These are phyloP conservation scores for Siphonodentalium dalli DNA, from an alignment of 2,888 invertebrate species.

Conservation along the genomic window DNA sequence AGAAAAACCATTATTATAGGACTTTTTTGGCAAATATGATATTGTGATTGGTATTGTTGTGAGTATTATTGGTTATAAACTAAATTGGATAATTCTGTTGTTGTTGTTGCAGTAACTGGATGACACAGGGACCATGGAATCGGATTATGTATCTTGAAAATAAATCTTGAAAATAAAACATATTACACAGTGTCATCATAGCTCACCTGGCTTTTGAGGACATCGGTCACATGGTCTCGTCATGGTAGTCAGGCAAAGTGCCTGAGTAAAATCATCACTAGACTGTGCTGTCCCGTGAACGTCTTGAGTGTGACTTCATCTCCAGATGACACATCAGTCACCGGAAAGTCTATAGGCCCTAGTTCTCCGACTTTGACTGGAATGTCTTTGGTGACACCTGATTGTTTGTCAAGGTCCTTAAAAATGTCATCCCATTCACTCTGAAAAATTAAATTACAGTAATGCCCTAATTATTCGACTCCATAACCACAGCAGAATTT, in stretches of 20 bases:
- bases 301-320: conserved; percentile 31
- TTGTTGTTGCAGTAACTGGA: too few species aligned
- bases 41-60: too few species aligned
- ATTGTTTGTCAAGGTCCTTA: conserved; percentile 35
- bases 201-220: conserved; percentile 34
- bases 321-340: conserved; percentile 43
- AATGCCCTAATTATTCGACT: too few species aligned
- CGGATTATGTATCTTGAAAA: too few species aligned
- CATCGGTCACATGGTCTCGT: conserved; percentile 51
- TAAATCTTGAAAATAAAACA: too few species aligned
- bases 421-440: conserved; percentile 48
- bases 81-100: too few species aligned
- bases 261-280: conserved; percentile 48
- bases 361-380: conserved; percentile 34
- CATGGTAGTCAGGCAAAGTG: conserved; percentile 63
- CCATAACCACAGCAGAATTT: too few species aligned
- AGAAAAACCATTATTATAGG: too few species aligned
- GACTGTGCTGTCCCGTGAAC: conserved; percentile 21
- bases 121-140: too few species aligned
- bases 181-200: too few species aligned
- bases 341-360: conserved; percentile 33
- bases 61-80: too few species aligned
- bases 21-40: too few species aligned
- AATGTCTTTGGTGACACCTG: conserved; percentile 9
- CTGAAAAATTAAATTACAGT: conserved; percentile 25